Evolutionary conservation across 2,888 invertebrate species (phyloP).

Genomic region (Ormyrus rosae): DNA sequence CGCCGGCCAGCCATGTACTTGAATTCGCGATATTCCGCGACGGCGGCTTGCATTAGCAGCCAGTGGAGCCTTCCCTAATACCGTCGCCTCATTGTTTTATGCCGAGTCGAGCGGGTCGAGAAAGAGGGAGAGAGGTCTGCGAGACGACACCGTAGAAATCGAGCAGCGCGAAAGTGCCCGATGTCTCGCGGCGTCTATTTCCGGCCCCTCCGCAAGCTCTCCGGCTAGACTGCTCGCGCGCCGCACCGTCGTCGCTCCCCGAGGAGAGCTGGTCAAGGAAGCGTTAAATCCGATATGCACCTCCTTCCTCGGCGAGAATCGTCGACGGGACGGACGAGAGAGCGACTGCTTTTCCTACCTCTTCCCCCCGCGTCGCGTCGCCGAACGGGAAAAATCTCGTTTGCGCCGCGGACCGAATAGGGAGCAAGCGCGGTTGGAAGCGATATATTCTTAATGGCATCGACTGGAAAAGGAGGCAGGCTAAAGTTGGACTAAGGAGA

Average conservation of each 20-base stretch:
- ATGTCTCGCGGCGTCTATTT: conserved; percentile 34
- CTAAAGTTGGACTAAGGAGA: not conserved
- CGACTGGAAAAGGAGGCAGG: not conserved
- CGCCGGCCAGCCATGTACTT: not conserved
- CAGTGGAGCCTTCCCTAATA: not conserved
- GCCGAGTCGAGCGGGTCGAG: conserved; percentile 20
- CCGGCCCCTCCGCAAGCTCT: conserved; percentile 17
- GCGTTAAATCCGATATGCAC: conserved; percentile 14
- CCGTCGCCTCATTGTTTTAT: conserved; percentile 38
- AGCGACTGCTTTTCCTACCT: conserved; percentile 31
- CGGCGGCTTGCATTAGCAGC: conserved; percentile 5
- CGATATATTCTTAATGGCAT: not conserved
- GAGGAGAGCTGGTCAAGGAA: conserved; percentile 58
- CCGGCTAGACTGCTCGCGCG: conserved; percentile 22
- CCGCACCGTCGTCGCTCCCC: conserved; percentile 5
- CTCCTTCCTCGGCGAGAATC: conserved; percentile 22
- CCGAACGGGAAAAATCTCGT: not conserved
- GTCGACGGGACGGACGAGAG: conserved; percentile 39
- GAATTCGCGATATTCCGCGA: conserved; percentile 27
- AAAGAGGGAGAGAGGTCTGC: too few species aligned
- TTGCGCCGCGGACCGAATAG: not conserved
- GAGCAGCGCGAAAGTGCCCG: conserved; percentile 17
- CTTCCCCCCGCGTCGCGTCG: conserved; percentile 1
- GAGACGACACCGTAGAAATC: not conserved
- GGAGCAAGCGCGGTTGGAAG: not conserved